phyloP scores from a whole-genome alignment of 1,140 invertebrate genomes.

The Pemphigus obesinymphae region DNA sequence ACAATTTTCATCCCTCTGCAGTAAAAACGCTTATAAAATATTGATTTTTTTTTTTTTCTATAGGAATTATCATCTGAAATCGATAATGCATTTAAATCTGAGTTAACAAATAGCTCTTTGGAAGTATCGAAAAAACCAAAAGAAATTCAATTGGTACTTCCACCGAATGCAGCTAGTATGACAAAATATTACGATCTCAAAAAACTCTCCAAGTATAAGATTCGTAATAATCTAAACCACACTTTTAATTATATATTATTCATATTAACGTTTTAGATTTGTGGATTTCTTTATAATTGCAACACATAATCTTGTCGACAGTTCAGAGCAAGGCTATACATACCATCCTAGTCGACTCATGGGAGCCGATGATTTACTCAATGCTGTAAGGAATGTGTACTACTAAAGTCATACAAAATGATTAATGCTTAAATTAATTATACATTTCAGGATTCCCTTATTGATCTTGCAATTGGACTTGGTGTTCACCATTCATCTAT shows the following conservation, averaged over 20 bases:
- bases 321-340: slow-evolving; percentile 58
- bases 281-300: slow-evolving; percentile 64
- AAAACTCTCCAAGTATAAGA: slow-evolving; percentile 56
- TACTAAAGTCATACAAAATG: background rate
- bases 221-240: background rate
- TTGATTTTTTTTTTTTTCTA: background rate
- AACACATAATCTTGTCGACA: slow-evolving; percentile 63
- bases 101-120: background rate
- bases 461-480: slow-evolving; percentile 67
- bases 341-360: slow-evolving; percentile 72
- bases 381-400: slow-evolving; percentile 58
- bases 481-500: slow-evolving; percentile 66
- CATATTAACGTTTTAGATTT: slow-evolving; percentile 50
- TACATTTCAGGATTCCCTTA: slow-evolving; percentile 63
- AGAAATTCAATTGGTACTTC: slow-evolving; percentile 58
- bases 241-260: background rate
- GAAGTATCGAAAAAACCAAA: slow-evolving; percentile 46
- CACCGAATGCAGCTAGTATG: slow-evolving; percentile 59
- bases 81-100: background rate
- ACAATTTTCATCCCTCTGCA: no score
- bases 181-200: slow-evolving; percentile 68
- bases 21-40: no score
- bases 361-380: slow-evolving; percentile 71
- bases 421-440: background rate
- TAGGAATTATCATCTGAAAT: slow-evolving; percentile 17